Percentiles rank a stretch among this genome's conserved stretches.
These are phyloP conservation scores for Pocillopora damicornis DNA, from an alignment of 64 coral and sea anemone genomes.

Conservation along the genomic window DNA sequence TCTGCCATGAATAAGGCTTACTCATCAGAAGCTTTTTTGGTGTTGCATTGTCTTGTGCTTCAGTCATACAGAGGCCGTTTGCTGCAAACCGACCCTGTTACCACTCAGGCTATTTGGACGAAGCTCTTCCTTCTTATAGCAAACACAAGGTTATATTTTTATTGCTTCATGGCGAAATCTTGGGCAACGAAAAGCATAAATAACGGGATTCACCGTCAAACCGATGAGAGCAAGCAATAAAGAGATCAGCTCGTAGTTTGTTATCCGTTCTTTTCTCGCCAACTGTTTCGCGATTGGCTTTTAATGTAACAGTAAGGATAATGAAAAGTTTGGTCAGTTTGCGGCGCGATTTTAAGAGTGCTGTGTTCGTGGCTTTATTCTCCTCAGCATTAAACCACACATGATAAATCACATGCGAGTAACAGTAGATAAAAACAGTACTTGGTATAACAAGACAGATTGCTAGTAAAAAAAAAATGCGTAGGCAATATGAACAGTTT, in stretches of 20 bases:
- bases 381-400: neutral
- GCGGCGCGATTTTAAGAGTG: slow-evolving; percentile 24
- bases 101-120: neutral
- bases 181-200: slow-evolving; percentile 24
- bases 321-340: slow-evolving; percentile 50
- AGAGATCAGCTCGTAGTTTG: neutral
- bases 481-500: neutral
- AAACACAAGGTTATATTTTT: neutral
- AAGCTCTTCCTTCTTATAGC: neutral
- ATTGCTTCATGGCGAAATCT: slow-evolving; percentile 12
- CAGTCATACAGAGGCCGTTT: neutral
- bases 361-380: slow-evolving; percentile 2
- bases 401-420: slow-evolving; percentile 21
- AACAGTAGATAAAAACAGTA: slow-evolving; percentile 5
- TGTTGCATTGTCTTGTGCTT: neutral
- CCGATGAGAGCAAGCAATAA: neutral
- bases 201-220: slow-evolving; percentile 3
- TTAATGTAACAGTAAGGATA: slow-evolving; percentile 6
- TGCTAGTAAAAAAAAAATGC: neutral
- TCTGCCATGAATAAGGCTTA: too few relatives aligned
- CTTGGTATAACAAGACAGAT: slow-evolving; percentile 16
- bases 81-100: neutral
- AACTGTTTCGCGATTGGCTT: neutral
- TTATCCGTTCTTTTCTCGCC: neutral
- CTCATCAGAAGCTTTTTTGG: too few relatives aligned